Evolutionary conservation across 2,113 vertebrate genomes (phyloP), one percentile per base, ranked within the genome.

Genomic region (Hemicordylus capensis): DNA sequence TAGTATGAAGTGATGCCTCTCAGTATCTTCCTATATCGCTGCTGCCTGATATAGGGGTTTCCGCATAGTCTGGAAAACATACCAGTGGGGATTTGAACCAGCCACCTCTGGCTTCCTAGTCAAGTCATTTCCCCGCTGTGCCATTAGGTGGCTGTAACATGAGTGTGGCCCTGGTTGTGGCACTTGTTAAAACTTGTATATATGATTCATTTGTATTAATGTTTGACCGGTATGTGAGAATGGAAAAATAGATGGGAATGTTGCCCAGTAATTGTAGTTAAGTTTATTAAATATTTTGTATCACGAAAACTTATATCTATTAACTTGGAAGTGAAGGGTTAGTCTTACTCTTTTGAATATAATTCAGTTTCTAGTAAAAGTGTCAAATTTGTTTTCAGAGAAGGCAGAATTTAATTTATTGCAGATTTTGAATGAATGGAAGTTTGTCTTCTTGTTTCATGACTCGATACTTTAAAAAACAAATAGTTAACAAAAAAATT

Each of bases 191-290:
- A 66, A 51, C 44, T 48, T 66, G 61, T 20, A 46, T 34, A 31
- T 48, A 34, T 48, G 9, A 4, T 19, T 48, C 9, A 67, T 66
- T 51, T 51, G 15, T 64, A 15, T 66, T 9, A 10, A 19, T 48
- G 44, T 48, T 85, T 87, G 86, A 81, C 72, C 84, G 83, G 26
- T 63, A 67, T 86, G 42, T 37, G 19, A 85, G 83, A 90, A 76
- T 91, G 85, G n/a, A n/a, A n/a, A n/a, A 90, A 92, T 89, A 86
- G 77, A 89, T 93, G 88, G 88, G 88, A 90, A 90, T 93, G 89
- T 91, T 87, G 87, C 87, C 81, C 70, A 51, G 67, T 24, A 69
- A 88, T 92, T 92, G 83, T 92, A 89, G 85, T 88, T 93, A 85
- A 92, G 91, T 91, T 90, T 87, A 82, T 80, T 86, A 69, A 5